Base-by-base conservation (phyloP, 2,888 invertebrate species). In the Nezara viridula region DNA sequence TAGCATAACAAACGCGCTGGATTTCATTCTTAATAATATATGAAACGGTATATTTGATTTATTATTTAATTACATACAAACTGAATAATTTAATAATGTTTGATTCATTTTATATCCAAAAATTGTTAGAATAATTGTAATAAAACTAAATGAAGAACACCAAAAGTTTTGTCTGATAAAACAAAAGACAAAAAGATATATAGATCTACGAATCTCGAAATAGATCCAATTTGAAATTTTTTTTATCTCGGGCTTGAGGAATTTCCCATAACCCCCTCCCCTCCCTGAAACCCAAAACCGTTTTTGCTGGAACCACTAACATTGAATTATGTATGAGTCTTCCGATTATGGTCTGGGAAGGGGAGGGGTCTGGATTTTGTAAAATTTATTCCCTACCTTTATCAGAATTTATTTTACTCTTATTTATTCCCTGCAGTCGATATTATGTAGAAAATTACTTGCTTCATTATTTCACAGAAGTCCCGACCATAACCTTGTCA, bases 261-360 rank as follows among this genome's bases (percentile, higher is more conserved):
- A 73, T 73, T 73, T 73, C 81, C n/a, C n/a, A n/a, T n/a, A n/a
- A n/a, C n/a, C 81, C 81, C 44, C 24, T 5, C 14, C 32, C 81
- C 81, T 10, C 10, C 44, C 14, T 44, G 4, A 81, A n/a, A 40
- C 44, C n/a, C 24, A 44, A 52, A 55, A 55, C 55, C 60, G 86
- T 60, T 86, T 86, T 86, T 55, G 86, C 86, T 40, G 55, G 37
- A 40, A 52, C 32, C 37, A 44, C 50, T 86, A 52, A 86, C 86
- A 40, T 86, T 86, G 86, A 86, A 86, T 86, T 86, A 86, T 86
- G 86, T 86, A 86, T 86, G 86, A 86, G 55, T 12, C 55, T 32
- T 44, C 24, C 52, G 86, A 60, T 86, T 86, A 55, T 86, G 86
- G 55, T n/a, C 40, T 40, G 86, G 27, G 12, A 81, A 81, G 37